Evolutionary conservation across 2,797 vertebrate genomes (phyloP).

Genomic region (Geotrypetes seraphini): DNA sequence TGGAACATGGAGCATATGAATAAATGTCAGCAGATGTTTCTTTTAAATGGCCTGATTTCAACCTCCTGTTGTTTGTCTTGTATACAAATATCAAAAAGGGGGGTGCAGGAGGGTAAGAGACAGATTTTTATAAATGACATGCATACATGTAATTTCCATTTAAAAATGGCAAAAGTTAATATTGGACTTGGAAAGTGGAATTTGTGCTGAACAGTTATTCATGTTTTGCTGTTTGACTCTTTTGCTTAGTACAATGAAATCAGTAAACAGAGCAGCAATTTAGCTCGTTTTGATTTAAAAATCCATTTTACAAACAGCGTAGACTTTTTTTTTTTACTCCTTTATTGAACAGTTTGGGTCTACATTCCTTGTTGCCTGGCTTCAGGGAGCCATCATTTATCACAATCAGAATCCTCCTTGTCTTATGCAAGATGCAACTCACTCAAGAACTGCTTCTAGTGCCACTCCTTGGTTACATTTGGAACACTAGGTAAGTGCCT

Average conservation of each 20-base stretch:
- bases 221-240: constrained; percentile 22
- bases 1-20: constrained; percentile 71
- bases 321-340: no score
- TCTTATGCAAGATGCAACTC: not conserved
- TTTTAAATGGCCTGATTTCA: constrained; percentile 73
- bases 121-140: constrained; percentile 63
- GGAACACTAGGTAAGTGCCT: no score
- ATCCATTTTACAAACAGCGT: no score
- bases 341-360: no score
- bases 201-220: constrained; percentile 46
- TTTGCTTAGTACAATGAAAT: constrained; percentile 38
- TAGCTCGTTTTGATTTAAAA: constrained; percentile 8
- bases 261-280: constrained; percentile 21
- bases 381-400: no score
- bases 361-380: no score
- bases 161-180: constrained; percentile 51
- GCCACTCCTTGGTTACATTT: not conserved
- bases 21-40: constrained; percentile 75
- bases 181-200: constrained; percentile 45
- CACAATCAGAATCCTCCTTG: not conserved
- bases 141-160: constrained; percentile 62
- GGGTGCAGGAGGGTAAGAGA: no score
- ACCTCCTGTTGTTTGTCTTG: constrained; percentile 75
- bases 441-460: not conserved
- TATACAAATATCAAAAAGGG: constrained; percentile 72